phyloP scores from a whole-genome alignment of 2,888 invertebrate genomes.

The Drosophila crucigera region DNA sequence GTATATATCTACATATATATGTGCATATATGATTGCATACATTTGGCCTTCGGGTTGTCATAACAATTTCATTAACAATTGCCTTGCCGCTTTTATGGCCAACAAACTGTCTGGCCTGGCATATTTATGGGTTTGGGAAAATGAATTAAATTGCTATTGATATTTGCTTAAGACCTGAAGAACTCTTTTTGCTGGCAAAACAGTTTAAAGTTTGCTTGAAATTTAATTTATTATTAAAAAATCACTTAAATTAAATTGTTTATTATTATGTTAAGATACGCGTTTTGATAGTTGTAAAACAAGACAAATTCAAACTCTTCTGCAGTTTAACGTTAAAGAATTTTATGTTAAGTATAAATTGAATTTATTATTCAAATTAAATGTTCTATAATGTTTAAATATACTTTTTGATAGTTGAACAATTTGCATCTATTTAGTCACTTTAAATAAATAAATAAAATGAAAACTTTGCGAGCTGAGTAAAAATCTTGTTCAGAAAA shows the following conservation, averaged over 20 bases:
- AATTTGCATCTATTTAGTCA: not conserved
- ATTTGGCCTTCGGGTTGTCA: conserved; percentile 58
- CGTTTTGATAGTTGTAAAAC: not conserved
- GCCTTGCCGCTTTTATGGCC: conserved; percentile 37
- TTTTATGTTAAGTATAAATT: not conserved
- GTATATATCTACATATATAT: not conserved
- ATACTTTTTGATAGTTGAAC: not conserved
- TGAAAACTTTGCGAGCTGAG: not conserved
- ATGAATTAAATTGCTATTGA: conserved; percentile 55
- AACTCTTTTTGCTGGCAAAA: not conserved
- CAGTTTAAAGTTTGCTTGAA: not conserved
- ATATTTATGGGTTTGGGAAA: conserved; percentile 68
- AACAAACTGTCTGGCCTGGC: conserved; percentile 39
- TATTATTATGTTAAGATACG: not conserved
- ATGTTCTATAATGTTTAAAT: not conserved
- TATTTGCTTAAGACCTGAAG: conserved; percentile 22
- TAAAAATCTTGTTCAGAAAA: fast-evolving
- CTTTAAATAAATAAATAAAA: not conserved
- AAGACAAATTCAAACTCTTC: not conserved
- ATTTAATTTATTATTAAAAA: not conserved
- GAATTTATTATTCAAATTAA: not conserved
- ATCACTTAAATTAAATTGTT: not conserved
- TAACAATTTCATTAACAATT: conserved; percentile 74
- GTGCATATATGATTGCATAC: conserved; percentile 15
- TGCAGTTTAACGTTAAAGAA: not conserved